A percentile compares a stretch with the other conserved stretches of the same genome.
These are phyloP conservation scores for Hybognathus amarus DNA, from an alignment of 2,797 vertebrate species.

Conservation along the genomic window DNA sequence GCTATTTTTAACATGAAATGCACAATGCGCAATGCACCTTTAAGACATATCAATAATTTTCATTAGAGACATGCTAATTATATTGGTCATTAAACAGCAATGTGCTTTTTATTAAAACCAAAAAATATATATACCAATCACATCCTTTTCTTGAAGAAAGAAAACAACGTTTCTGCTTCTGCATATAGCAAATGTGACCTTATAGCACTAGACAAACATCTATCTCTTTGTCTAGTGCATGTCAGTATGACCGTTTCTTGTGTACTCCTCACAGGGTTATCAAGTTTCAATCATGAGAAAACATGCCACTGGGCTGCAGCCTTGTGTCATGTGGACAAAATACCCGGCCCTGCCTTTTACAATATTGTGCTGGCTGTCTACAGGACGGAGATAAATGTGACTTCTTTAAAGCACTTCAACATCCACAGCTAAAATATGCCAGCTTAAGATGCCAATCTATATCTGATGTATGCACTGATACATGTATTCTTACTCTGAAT, in stretches of 20 bases:
- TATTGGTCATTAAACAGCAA: neutral
- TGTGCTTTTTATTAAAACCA: neutral
- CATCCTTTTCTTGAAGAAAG: neutral
- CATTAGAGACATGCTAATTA: neutral
- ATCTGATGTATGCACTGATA: conserved; percentile 60
- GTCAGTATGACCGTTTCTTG: neutral
- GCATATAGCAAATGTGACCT: neutral
- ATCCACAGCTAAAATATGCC: conserved; percentile 20
- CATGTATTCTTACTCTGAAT: conserved; percentile 28
- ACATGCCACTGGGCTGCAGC: conserved; percentile 49
- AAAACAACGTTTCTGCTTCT: neutral
- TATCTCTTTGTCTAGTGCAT: neutral
- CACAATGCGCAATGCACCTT: no score
- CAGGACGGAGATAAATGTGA: conserved; percentile 58
- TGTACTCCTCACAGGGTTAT: conserved; percentile 21
- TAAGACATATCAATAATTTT: neutral
- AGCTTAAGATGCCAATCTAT: conserved; percentile 60
- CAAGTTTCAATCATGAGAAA: conserved; percentile 42
- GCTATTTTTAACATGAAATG: no score
- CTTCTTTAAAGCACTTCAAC: conserved; percentile 9
- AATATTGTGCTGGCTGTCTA: conserved; percentile 58
- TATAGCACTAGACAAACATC: neutral
- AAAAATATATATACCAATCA: neutral
- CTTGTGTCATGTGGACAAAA: conserved; percentile 58
- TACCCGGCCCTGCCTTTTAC: conserved; percentile 51